phyloP scores from a whole-genome alignment of 2,797 vertebrate species.

The Gallirallus australis region DNA sequence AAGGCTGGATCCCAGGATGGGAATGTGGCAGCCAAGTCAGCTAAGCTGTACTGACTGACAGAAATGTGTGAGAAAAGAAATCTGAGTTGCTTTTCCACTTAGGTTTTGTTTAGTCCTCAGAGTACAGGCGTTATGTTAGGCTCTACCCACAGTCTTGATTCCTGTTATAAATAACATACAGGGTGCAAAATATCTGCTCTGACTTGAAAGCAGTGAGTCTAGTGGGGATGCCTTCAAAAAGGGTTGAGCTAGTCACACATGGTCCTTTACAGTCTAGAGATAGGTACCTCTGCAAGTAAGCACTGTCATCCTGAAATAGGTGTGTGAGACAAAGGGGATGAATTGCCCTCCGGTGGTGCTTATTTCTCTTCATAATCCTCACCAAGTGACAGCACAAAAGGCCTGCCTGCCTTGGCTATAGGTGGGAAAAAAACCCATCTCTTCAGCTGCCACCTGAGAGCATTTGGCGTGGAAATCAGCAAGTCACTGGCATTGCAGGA shows the following conservation, averaged over 20 bases:
- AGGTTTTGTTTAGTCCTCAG: neutral
- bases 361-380: neutral
- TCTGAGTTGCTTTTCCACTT: neutral
- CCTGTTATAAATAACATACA: neutral
- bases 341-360: neutral
- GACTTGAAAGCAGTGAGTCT: neutral
- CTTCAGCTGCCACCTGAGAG: slow-evolving; percentile 1
- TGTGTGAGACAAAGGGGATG: neutral
- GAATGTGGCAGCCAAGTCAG: neutral
- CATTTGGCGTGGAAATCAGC: slow-evolving; percentile 29
- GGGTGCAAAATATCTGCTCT: neutral
- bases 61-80: neutral
- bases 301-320: slow-evolving; percentile 6
- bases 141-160: neutral
- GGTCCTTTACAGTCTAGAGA: slow-evolving; percentile 12
- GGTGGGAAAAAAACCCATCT: neutral
- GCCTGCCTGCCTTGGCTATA: neutral
- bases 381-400: slow-evolving; percentile 14
- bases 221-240: neutral
- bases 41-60: neutral
- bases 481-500: neutral
- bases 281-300: neutral
- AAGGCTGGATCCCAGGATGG: neutral
- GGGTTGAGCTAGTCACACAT: neutral
- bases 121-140: neutral